phyloP scores from a whole-genome alignment of 35 echinoderm and acorn worm species.

The Eucidaris tribuloides region DNA sequence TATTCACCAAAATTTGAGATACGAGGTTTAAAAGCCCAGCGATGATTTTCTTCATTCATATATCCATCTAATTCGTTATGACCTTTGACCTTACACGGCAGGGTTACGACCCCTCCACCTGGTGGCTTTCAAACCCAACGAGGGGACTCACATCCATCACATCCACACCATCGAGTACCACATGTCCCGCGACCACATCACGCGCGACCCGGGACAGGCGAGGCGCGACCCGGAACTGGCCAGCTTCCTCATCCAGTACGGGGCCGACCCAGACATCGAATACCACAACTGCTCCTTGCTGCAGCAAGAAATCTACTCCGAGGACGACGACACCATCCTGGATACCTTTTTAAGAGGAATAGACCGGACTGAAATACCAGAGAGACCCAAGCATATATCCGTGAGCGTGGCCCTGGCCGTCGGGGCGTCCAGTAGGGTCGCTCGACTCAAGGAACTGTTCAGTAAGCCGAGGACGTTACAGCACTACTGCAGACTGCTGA shows the following conservation, averaged over 20 bases:
- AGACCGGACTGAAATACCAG: slow-evolving; percentile 22
- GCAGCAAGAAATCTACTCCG: slow-evolving; percentile 74
- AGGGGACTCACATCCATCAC: slow-evolving; percentile 13
- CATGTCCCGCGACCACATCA: slow-evolving; percentile 52
- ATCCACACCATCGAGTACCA: slow-evolving; percentile 56
- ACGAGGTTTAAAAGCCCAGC: too few relatives aligned
- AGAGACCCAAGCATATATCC: slow-evolving; percentile 20
- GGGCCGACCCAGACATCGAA: slow-evolving; percentile 61
- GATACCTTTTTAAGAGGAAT: slow-evolving; percentile 33
- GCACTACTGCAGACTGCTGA: slow-evolving; percentile 41
- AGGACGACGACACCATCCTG: slow-evolving; percentile 45
- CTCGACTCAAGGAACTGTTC: slow-evolving; percentile 45
- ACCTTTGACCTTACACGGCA: too few relatives aligned
- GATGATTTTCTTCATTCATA: too few relatives aligned
- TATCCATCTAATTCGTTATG: too few relatives aligned
- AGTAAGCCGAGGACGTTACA: slow-evolving; percentile 39
- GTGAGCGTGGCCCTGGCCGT: neutral
- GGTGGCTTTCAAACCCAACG: slow-evolving; percentile 59
- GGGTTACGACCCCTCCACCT: slow-evolving; percentile 70
- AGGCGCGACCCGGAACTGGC: slow-evolving; percentile 36
- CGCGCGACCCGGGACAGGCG: slow-evolving; percentile 47
- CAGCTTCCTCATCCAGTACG: slow-evolving; percentile 59
- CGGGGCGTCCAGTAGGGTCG: slow-evolving; percentile 19
- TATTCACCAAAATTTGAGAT: too few relatives aligned
- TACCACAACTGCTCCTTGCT: slow-evolving; percentile 58